phyloP scores from a whole-genome alignment of 2,888 invertebrate genomes.

The Adelognathus sp. region DNA sequence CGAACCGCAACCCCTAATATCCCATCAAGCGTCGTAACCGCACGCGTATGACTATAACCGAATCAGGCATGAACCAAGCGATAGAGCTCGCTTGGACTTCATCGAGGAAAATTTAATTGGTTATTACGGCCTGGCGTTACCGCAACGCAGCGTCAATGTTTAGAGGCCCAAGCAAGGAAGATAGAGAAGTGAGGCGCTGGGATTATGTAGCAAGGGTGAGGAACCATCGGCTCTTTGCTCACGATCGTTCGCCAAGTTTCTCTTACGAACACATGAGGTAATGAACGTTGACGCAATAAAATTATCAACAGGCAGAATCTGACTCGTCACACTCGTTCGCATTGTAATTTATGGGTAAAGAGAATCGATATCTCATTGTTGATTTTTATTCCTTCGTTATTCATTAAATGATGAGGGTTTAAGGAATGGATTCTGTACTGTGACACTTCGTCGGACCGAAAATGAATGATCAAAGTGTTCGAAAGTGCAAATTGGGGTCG shows the following conservation, averaged over 20 bases:
- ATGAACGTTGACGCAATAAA: not conserved
- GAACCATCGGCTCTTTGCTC: not conserved
- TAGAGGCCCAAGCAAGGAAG: not conserved
- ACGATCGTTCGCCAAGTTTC: not conserved
- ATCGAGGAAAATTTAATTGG: slow-evolving; percentile 57
- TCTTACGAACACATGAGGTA: not conserved
- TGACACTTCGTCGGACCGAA: too few relatives aligned
- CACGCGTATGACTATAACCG: slow-evolving; percentile 51
- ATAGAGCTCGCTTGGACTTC: slow-evolving; percentile 37
- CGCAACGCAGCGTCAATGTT: slow-evolving; percentile 13
- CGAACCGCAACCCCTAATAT: slow-evolving; percentile 38
- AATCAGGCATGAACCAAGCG: slow-evolving; percentile 44
- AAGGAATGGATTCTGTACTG: too few relatives aligned
- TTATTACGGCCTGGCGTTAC: slow-evolving; percentile 44
- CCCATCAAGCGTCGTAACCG: slow-evolving; percentile 47
- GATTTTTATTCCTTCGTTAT: too few relatives aligned
- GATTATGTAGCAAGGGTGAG: not conserved
- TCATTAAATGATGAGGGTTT: too few relatives aligned
- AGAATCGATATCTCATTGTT: too few relatives aligned
- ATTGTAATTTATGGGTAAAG: not conserved
- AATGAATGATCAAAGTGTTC: too few relatives aligned
- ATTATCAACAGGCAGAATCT: not conserved
- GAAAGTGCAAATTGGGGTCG: too few relatives aligned
- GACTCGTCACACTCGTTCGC: not conserved
- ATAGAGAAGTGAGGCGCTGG: not conserved